A percentile compares a stretch with the other conserved stretches of the same genome.
Evolutionary conservation across 2,888 invertebrate genomes (phyloP).

Genomic region (Lasioglossum lativentre): DNA sequence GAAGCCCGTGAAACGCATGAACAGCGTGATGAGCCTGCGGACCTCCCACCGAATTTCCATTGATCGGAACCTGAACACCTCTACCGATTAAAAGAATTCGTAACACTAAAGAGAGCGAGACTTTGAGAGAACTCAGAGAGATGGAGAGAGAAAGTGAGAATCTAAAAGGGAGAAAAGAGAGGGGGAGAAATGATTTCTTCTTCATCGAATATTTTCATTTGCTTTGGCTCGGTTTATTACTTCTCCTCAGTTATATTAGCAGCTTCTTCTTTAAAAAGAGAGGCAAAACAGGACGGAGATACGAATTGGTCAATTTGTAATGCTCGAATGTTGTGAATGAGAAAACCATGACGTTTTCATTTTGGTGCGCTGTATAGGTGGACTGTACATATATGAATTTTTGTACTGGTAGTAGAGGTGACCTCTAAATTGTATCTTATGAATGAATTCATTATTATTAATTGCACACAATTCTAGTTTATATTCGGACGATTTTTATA

Average conservation of each 20-base stretch:
- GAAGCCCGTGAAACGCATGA: constrained; percentile 57
- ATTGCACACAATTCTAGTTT: background rate
- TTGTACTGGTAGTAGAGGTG: background rate
- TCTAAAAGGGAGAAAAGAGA: background rate
- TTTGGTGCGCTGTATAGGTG: background rate
- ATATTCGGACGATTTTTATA: background rate
- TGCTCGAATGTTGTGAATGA: constrained; percentile 6
- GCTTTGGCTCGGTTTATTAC: constrained; percentile 2
- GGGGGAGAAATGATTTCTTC: background rate
- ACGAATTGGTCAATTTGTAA: constrained; percentile 5
- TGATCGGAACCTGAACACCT: constrained; percentile 15
- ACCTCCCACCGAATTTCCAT: constrained; percentile 51
- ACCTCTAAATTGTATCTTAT: background rate
- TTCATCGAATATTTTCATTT: background rate
- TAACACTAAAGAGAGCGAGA: constrained; percentile 41
- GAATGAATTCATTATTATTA: background rate
- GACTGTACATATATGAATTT: background rate
- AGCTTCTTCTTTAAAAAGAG: background rate
- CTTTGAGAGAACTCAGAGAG: background rate
- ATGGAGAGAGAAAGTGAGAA: background rate
- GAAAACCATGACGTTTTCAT: background rate
- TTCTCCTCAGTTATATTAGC: background rate
- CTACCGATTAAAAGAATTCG: constrained; percentile 47
- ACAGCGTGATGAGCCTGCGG: constrained; percentile 46
- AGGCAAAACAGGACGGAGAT: background rate